Evolutionary conservation across 2,797 vertebrate genomes (phyloP).

Genomic region (Chromobotia macracanthus): DNA sequence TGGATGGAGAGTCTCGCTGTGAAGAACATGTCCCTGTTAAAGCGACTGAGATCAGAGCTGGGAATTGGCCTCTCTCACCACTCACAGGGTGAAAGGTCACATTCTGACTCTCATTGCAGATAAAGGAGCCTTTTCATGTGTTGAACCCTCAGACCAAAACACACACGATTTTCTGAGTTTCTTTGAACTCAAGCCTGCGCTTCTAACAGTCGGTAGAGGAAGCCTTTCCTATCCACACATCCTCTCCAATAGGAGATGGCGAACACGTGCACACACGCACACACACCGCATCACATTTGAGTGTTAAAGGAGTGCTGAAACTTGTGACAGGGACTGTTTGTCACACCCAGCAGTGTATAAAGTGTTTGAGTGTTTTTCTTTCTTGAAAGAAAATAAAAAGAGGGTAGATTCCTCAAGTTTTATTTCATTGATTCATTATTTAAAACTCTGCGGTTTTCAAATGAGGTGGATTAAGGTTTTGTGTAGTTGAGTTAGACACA

Average conservation of each 20-base stretch:
- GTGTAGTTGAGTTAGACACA: neutral
- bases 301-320: constrained; percentile 40
- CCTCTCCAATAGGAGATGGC: constrained; percentile 32
- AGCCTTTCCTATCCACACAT: constrained; percentile 46
- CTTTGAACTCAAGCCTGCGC: constrained; percentile 69
- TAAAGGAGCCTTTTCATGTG: constrained; percentile 79
- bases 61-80: constrained; percentile 66
- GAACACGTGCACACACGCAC: neutral
- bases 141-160: constrained; percentile 67
- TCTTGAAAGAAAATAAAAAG: neutral
- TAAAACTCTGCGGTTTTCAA: too few relatives aligned
- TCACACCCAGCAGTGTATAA: constrained; percentile 12
- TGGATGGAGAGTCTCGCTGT: constrained; percentile 4
- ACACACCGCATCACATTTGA: constrained; percentile 7
- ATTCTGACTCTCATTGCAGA: constrained; percentile 72
- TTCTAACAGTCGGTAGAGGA: constrained; percentile 20
- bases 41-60: constrained; percentile 74
- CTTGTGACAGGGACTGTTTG: constrained; percentile 32
- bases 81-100: constrained; percentile 74
- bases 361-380: neutral
- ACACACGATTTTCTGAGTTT: constrained; percentile 63
- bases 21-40: constrained; percentile 65
- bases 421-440: too few relatives aligned
- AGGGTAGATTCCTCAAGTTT: neutral
- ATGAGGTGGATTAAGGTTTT: neutral